These are phyloP conservation scores for Psittacus erithacus DNA, from an alignment of 2,113 vertebrate genomes.

Conservation along the genomic window DNA sequence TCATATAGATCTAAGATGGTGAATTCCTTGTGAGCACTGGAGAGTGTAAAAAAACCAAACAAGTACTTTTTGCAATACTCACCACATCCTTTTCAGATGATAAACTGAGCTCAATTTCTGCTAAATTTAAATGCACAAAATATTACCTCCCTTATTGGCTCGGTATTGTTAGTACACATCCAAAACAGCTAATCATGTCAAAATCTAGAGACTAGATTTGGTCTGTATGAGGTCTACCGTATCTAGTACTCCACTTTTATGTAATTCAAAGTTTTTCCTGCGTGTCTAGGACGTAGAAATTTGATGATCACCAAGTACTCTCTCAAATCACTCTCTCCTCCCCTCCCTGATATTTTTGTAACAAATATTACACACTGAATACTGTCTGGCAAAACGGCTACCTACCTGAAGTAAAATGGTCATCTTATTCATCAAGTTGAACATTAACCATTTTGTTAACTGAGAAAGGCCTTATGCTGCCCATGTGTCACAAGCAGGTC, in stretches of 20 bases:
- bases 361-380: neutral
- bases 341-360: accelerated
- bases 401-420: neutral
- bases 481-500: neutral
- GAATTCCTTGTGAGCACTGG: neutral
- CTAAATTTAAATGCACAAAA: neutral
- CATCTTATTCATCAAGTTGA: neutral
- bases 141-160: neutral
- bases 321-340: neutral
- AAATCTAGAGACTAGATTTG: neutral
- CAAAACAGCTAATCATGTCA: neutral
- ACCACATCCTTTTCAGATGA: neutral
- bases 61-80: neutral
- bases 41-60: neutral
- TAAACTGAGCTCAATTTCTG: neutral
- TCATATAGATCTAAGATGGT: neutral
- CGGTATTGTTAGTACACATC: neutral
- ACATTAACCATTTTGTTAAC: neutral
- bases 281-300: neutral
- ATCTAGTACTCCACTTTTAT: neutral
- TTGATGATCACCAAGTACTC: neutral
- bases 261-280: neutral
- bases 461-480: neutral
- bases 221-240: neutral
- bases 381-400: neutral